phyloP scores from a whole-genome alignment of 2,888 invertebrate species.

The Andrena flavipes region DNA sequence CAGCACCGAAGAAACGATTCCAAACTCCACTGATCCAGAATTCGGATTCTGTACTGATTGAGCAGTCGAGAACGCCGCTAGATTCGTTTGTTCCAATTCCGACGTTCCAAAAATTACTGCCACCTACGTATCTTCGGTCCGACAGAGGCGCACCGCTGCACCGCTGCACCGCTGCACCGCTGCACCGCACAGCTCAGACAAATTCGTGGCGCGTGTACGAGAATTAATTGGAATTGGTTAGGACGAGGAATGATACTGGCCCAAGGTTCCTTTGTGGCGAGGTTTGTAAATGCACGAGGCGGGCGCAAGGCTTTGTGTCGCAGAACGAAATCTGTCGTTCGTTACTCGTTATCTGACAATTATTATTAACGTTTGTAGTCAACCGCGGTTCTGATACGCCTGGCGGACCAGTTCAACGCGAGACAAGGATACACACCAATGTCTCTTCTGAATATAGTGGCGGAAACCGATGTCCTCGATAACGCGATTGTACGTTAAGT shows the following conservation, averaged over 20 bases:
- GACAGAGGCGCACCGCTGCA: not conserved
- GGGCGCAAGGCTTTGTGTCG: conserved; percentile 43
- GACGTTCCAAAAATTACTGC: conserved; percentile 6
- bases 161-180: too few relatives aligned
- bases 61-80: not conserved
- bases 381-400: conserved; percentile 9
- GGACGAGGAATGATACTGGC: conserved; percentile 10
- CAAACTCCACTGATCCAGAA: not conserved
- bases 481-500: not conserved
- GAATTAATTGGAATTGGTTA: conserved; percentile 39
- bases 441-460: conserved; percentile 13
- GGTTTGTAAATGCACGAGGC: not conserved
- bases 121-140: not conserved
- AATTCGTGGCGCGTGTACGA: conserved; percentile 33
- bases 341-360: conserved; percentile 54
- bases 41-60: not conserved
- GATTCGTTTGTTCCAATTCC: not conserved
- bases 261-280: conserved; percentile 29
- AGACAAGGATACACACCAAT: not conserved
- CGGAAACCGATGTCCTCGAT: conserved; percentile 15
- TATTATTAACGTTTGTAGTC: conserved; percentile 55
- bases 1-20: too few relatives aligned
- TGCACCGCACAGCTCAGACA: too few relatives aligned
- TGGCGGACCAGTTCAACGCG: not conserved
- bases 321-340: conserved; percentile 46